These are phyloP conservation scores for Petrocephalus zakoni DNA, from an alignment of 2,113 vertebrate genomes.

Conservation along the genomic window DNA sequence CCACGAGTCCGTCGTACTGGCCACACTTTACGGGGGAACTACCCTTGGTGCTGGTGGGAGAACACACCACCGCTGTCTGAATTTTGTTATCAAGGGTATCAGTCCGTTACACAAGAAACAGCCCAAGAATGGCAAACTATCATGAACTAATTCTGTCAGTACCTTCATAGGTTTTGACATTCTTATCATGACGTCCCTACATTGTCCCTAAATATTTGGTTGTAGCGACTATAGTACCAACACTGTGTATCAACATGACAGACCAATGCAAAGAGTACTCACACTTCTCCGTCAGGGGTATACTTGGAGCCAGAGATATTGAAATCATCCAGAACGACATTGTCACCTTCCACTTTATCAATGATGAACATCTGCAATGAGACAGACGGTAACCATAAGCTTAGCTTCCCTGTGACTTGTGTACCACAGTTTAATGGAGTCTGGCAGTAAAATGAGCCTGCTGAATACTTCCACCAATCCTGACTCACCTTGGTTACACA, in stretches of 20 bases:
- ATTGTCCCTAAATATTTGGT: neutral
- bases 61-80: neutral
- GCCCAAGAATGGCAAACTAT: neutral
- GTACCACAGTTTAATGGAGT: neutral
- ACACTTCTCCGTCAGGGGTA: conserved; percentile 92
- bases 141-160: neutral
- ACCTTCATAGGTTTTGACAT: neutral
- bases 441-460: neutral
- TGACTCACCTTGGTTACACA: conserved; percentile 82
- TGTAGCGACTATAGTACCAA: neutral
- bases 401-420: neutral
- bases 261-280: conserved; percentile 48
- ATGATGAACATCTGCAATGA: conserved; percentile 78
- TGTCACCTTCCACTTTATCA: conserved; percentile 75
- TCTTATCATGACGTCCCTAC: neutral
- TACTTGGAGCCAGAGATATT: conserved; percentile 90
- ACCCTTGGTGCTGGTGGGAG: conserved; percentile 59
- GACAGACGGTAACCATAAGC: neutral
- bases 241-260: neutral
- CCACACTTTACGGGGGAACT: conserved; percentile 64
- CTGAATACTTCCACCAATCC: neutral
- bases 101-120: neutral
- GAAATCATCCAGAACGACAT: conserved; percentile 73
- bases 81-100: neutral
- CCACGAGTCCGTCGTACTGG: conserved; percentile 84